Evolutionary conservation across 1,140 invertebrate genomes (phyloP), one percentile per base, ranked within the genome.

Genomic region (Hermatobates lingyangjiaoensis): DNA sequence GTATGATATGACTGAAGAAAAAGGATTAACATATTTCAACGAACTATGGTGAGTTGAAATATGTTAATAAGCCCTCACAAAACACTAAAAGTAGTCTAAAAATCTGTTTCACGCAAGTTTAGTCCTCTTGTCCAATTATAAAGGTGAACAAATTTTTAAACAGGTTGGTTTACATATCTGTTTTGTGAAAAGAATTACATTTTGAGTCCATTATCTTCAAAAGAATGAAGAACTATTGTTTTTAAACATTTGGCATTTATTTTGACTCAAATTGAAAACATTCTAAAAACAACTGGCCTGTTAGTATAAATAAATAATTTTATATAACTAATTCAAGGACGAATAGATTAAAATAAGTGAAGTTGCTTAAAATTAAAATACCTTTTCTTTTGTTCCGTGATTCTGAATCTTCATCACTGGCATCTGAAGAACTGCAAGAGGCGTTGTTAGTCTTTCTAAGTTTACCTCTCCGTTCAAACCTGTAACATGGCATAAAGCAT

Each of bases 371-470:
- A 71, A 68, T 2, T 70, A 69, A 26, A 71, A 18, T 21, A 53
- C 45, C 54, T 55, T 55, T 55, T 25, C 81, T 67, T 58, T 87
- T 87, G 60, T 86, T 84, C 20, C 81, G 73, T 42, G 73, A 73
- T 62, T 90, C 86, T 34, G 81, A 83, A 59, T 92, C 88, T 64
- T 91, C 87, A 63, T 93, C 88, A 45, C 85, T 89, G 3, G 87
- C 83, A 62, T 90, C 87, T 0, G 87, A 91, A 46, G 85, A 86
- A 57, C 84, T 87, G 61, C 87, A 89, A 4, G 84, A 88, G 1
- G 87, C 81, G 4, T 85, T 87, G 18, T 87, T 71, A 4, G 79
- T 75, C 61, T 84, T 83, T 52, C 81, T 76, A 53, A 82, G 77
- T 62, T 81, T 82, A 50, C 73, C 74, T 18, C 77, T 71, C 25